A percentile compares a stretch with the other conserved stretches of the same genome.
Conservation (phyloP, 2,888 invertebrate genomes). For the Operophtera brumata region DNA sequence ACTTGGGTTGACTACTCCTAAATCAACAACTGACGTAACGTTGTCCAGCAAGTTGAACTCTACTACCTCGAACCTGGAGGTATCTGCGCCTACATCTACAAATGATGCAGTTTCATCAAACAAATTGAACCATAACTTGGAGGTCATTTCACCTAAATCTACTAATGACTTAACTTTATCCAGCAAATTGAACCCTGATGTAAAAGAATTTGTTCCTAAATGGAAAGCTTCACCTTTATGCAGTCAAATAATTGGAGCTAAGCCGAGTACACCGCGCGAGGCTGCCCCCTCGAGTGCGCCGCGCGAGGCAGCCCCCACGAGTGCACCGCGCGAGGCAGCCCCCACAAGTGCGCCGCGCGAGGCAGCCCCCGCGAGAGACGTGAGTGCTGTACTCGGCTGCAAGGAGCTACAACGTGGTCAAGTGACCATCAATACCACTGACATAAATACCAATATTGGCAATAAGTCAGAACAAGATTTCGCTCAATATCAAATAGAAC, state of each 20-base stretch:
- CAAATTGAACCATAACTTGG: conserved; percentile 49
- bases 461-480: background rate
- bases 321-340: background rate
- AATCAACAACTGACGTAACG: background rate
- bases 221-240: background rate
- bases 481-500: background rate
- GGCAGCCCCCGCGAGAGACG: background rate
- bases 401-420: background rate
- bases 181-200: conserved; percentile 47
- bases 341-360: background rate
- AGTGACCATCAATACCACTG: background rate
- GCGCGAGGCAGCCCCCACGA: background rate
- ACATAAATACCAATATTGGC: background rate
- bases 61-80: too few species aligned
- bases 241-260: conserved; percentile 3
- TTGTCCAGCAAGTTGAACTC: background rate
- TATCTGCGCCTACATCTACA: too few species aligned
- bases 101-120: background rate
- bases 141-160: too few species aligned
- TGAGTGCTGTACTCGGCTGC: background rate
- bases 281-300: background rate
- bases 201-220: conserved; percentile 52
- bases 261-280: background rate
- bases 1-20: background rate
- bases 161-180: too few species aligned